Conservation (phyloP, 2,797 vertebrate genomes). For the Epinephelus awoara region DNA sequence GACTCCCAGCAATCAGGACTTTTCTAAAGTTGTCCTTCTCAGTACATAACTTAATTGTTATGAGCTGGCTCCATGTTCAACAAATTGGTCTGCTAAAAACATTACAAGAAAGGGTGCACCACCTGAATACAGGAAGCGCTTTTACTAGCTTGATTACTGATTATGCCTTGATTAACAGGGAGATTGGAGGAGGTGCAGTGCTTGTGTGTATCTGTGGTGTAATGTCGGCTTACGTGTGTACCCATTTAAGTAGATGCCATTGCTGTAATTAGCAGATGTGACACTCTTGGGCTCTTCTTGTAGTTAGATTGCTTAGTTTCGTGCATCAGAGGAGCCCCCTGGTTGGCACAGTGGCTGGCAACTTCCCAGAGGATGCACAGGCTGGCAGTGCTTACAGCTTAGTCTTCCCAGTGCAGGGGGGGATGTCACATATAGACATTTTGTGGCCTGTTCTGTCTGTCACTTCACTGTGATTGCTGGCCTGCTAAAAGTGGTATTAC, state of each 20-base stretch:
- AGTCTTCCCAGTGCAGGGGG: conserved; percentile 20
- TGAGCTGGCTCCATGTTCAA: conserved; percentile 41
- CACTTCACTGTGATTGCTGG: conserved; percentile 5
- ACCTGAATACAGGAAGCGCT: conserved; percentile 65
- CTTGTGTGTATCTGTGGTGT: conserved; percentile 24
- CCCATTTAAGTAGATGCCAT: conserved; percentile 52
- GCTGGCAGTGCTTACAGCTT: conserved; percentile 46
- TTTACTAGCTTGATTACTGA: conserved; percentile 77
- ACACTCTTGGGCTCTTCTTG: conserved; percentile 69
- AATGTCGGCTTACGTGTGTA: conserved; percentile 44
- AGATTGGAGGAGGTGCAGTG: conserved; percentile 40
- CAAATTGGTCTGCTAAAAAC: conserved; percentile 60
- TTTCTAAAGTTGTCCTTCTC: too few relatives aligned
- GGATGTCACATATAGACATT: conserved; percentile 30
- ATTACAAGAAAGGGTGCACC: conserved; percentile 52
- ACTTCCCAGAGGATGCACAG: conserved; percentile 53
- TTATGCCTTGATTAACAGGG: conserved; percentile 70
- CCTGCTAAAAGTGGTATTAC: conserved; percentile 3
- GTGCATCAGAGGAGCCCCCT: conserved; percentile 46
- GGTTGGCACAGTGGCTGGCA: conserved; percentile 53
- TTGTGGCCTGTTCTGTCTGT: conserved; percentile 22
- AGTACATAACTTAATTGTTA: background rate
- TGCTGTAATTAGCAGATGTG: conserved; percentile 83
- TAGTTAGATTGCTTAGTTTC: conserved; percentile 57
- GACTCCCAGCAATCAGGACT: too few relatives aligned